A percentile compares a stretch with the other conserved stretches of the same genome.
phyloP scores from a whole-genome alignment of 2,113 vertebrate species.

The Merops nubicus region DNA sequence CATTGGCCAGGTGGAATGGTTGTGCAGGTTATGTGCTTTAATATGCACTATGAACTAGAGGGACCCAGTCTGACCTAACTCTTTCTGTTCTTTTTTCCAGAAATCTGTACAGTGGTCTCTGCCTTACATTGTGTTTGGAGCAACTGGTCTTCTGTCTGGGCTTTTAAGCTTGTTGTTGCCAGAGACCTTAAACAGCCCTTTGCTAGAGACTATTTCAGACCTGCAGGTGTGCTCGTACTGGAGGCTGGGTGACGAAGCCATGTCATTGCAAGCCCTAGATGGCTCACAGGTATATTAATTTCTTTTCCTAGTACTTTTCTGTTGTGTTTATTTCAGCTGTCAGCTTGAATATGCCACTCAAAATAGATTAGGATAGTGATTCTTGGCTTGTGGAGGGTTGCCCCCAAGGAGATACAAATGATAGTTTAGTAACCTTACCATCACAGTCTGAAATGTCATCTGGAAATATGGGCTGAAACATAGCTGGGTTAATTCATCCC shows the following conservation, averaged over 20 bases:
- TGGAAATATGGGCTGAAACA: background rate
- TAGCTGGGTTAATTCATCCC: background rate
- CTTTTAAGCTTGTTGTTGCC: conserved; percentile 80
- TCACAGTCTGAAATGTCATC: background rate
- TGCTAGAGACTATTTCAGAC: conserved; percentile 81
- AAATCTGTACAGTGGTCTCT: conserved; percentile 78
- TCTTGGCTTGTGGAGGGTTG: background rate
- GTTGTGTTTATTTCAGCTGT: conserved; percentile 10
- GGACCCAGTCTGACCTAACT: background rate
- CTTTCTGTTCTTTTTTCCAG: conserved; percentile 38
- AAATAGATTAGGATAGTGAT: background rate
- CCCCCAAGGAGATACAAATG: background rate
- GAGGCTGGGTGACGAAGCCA: conserved; percentile 70
- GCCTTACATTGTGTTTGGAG: conserved; percentile 81
- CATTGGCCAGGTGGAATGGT: background rate
- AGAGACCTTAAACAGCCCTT: conserved; percentile 79
- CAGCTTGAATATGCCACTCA: background rate
- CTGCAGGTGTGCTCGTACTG: conserved; percentile 72
- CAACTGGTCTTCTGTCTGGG: conserved; percentile 76
- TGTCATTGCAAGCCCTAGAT: conserved; percentile 71
- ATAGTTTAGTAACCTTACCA: background rate
- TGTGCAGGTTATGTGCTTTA: background rate
- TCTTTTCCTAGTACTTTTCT: background rate
- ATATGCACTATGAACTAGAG: background rate
- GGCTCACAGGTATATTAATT: conserved; percentile 60